phyloP scores from a whole-genome alignment of 2,888 invertebrate species.

The Branchipolynoe longqiensis region DNA sequence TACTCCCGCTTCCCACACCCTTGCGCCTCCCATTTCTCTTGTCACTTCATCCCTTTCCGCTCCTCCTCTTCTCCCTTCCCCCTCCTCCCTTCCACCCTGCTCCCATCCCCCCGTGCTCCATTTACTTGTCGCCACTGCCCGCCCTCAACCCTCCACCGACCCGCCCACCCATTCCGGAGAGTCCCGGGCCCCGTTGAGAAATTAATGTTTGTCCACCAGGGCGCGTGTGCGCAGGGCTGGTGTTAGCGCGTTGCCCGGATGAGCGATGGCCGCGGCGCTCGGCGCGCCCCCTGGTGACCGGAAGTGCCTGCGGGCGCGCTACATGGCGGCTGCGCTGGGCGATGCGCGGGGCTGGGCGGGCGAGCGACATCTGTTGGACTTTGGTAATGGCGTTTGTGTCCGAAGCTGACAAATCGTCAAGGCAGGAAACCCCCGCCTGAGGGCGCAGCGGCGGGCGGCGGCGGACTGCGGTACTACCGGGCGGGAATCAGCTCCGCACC shows the following conservation, averaged over 20 bases:
- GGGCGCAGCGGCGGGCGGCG: too few species aligned
- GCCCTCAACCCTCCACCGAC: background rate
- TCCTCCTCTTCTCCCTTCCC: background rate
- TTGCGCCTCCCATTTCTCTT: background rate
- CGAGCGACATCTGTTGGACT: background rate
- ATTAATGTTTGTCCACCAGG: background rate
- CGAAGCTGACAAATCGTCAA: background rate
- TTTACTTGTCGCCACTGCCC: too few species aligned
- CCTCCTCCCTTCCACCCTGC: background rate
- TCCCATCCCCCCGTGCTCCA: too few species aligned
- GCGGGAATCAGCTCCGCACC: too few species aligned
- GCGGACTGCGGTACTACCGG: too few species aligned
- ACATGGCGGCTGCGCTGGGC: slow-evolving; percentile 5
- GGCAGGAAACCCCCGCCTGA: too few species aligned
- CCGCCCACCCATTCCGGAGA: background rate
- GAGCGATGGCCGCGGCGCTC: background rate
- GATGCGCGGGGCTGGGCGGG: background rate
- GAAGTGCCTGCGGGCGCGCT: slow-evolving; percentile 5
- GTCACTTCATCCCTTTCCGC: background rate
- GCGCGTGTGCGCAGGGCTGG: background rate
- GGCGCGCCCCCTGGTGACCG: slow-evolving; percentile 1
- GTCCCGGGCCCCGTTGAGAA: background rate
- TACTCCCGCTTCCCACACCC: background rate
- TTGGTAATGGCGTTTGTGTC: background rate
- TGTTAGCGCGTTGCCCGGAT: background rate